Conservation (phyloP, 2,797 vertebrate genomes). For the Alcedo atthis region DNA sequence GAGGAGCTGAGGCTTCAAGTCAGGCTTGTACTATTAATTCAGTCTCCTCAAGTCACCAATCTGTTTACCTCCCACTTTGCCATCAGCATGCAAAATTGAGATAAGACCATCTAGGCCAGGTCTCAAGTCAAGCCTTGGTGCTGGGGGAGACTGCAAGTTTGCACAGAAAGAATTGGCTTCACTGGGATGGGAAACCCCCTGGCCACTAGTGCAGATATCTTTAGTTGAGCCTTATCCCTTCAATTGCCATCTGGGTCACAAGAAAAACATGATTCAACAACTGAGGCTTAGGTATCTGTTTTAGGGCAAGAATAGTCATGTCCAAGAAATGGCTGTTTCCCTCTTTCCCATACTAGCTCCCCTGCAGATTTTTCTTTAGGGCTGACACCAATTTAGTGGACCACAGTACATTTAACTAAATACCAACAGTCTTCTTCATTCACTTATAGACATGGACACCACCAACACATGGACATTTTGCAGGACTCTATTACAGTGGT, state of each 20-base stretch:
- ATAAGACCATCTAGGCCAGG: neutral
- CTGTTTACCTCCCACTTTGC: neutral
- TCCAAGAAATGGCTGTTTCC: neutral
- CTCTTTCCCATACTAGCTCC: neutral
- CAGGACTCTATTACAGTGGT: neutral
- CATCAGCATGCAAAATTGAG: neutral
- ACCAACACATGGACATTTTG: neutral
- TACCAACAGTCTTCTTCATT: neutral
- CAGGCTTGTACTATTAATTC: neutral
- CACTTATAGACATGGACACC: neutral
- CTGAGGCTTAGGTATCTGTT: neutral
- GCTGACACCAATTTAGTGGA: neutral
- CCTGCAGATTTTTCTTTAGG: neutral
- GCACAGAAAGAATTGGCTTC: neutral
- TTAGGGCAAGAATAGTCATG: neutral
- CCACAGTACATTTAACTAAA: neutral
- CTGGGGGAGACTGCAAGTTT: neutral
- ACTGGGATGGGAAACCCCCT: neutral
- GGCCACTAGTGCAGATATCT: neutral
- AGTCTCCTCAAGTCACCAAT: neutral
- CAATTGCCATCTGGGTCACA: neutral
- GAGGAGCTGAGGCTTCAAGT: neutral
- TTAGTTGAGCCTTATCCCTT: neutral
- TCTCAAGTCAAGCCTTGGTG: neutral
- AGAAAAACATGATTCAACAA: accelerated